phyloP scores from a whole-genome alignment of 37 sponge, comb jelly and placozoan genomes.

The Spongilla lacustris region DNA sequence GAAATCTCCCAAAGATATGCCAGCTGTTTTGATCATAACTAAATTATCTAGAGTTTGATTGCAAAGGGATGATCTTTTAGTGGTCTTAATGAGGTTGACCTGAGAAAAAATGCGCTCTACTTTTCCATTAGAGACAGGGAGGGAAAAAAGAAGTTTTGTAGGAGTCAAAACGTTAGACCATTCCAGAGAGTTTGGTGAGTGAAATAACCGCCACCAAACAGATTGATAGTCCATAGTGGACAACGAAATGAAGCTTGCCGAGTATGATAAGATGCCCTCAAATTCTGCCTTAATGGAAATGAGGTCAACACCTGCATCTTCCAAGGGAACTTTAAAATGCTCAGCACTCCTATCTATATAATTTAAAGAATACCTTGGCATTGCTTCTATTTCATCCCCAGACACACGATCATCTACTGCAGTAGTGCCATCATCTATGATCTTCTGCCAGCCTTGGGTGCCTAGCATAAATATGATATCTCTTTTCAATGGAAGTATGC shows the following conservation, averaged over 20 bases:
- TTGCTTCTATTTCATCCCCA: too few relatives aligned
- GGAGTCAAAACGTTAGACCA: too few relatives aligned
- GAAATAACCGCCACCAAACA: conserved; percentile 62
- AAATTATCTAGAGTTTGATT: too few relatives aligned
- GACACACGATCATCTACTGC: too few relatives aligned
- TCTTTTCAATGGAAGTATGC: neutral
- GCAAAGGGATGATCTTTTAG: conserved; percentile 36
- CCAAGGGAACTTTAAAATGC: conserved; percentile 29
- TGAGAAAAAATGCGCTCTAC: conserved; percentile 46
- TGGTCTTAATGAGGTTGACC: conserved; percentile 23
- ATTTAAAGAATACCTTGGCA: neutral
- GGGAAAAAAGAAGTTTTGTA: too few relatives aligned
- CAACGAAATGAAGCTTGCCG: conserved; percentile 22
- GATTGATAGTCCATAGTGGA: conserved; percentile 50
- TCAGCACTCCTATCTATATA: conserved; percentile 14
- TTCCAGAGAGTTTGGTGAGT: too few relatives aligned
- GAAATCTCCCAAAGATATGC: too few relatives aligned
- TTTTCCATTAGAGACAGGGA: conserved; percentile 56
- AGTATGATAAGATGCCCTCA: conserved; percentile 27
- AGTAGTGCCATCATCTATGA: conserved; percentile 11
- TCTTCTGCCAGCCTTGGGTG: conserved; percentile 35
- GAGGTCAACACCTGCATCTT: conserved; percentile 29
- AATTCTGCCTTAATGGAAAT: conserved; percentile 19
- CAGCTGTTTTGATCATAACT: too few relatives aligned
- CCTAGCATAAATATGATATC: conserved; percentile 3